Percentiles rank a stretch among this genome's conserved stretches.
Conservation (phyloP, 1,140 invertebrate genomes). For the Mactra quadrangularis region DNA sequence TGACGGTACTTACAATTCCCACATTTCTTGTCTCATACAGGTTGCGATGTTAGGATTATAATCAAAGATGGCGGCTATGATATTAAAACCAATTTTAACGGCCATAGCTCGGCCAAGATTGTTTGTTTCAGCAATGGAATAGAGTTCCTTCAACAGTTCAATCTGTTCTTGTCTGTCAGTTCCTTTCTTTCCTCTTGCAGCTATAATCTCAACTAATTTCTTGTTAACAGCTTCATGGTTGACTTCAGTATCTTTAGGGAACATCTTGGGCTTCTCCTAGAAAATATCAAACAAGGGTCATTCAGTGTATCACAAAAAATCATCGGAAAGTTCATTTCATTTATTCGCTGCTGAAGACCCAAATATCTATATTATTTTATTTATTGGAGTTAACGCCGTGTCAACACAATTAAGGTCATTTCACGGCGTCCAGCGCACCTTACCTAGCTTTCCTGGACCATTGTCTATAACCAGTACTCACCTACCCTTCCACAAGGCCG, state of each 20-base stretch:
- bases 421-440: too few species aligned
- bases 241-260: conserved; percentile 98
- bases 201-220: conserved; percentile 97
- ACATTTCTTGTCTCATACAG: conserved; percentile 98
- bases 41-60: conserved; percentile 99
- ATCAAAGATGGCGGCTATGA: conserved; percentile 98
- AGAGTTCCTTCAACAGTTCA: conserved; percentile 95
- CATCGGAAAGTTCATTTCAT: too few species aligned
- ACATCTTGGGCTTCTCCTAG: conserved; percentile 94
- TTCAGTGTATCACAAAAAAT: too few species aligned
- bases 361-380: too few species aligned
- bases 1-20: conserved; percentile 89
- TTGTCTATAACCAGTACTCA: too few species aligned
- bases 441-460: too few species aligned
- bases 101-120: conserved; percentile 94
- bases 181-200: conserved; percentile 95
- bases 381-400: too few species aligned
- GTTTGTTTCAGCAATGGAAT: conserved; percentile 92
- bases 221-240: conserved; percentile 95
- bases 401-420: too few species aligned
- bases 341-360: too few species aligned
- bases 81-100: conserved; percentile 96
- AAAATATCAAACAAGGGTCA: too few species aligned
- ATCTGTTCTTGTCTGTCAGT: conserved; percentile 84
- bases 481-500: too few species aligned